These are phyloP conservation scores for Prietella phreatophila DNA, from an alignment of 2,113 vertebrate genomes.

Conservation along the genomic window DNA sequence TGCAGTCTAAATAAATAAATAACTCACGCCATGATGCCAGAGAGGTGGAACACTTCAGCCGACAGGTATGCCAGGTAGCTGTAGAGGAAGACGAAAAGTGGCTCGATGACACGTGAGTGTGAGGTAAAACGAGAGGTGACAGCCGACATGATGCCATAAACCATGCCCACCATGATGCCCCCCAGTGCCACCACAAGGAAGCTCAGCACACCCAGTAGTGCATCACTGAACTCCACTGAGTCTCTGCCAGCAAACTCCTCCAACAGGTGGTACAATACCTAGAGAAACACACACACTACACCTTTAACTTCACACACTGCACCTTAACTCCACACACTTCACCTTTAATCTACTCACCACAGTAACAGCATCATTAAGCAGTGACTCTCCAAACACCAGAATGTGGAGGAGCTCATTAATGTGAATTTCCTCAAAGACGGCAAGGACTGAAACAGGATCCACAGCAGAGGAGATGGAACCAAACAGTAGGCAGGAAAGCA, in stretches of 20 bases:
- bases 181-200: conserved; percentile 91
- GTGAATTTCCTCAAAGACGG: conserved; percentile 96
- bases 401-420: conserved; percentile 95
- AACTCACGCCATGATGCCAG: conserved; percentile 97
- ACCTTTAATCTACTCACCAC: conserved; percentile 64
- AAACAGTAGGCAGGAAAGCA: conserved; percentile 88
- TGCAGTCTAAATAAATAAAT: not conserved
- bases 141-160: conserved; percentile 87
- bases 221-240: conserved; percentile 75
- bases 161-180: conserved; percentile 82
- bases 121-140: conserved; percentile 94
- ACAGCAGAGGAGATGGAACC: conserved; percentile 93
- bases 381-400: conserved; percentile 93
- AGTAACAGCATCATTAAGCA: conserved; percentile 95
- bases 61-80: conserved; percentile 98
- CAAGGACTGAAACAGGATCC: conserved; percentile 93
- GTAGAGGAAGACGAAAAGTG: conserved; percentile 97
- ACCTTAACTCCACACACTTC: not conserved
- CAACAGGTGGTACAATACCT: conserved; percentile 96
- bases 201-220: conserved; percentile 85
- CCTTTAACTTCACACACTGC: not conserved
- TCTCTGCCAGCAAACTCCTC: conserved; percentile 82
- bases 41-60: conserved; percentile 93
- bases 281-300: conserved; percentile 7
- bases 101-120: conserved; percentile 94